These are phyloP conservation scores for Pararge aegeria DNA, from an alignment of 1,140 invertebrate genomes.

Conservation along the genomic window DNA sequence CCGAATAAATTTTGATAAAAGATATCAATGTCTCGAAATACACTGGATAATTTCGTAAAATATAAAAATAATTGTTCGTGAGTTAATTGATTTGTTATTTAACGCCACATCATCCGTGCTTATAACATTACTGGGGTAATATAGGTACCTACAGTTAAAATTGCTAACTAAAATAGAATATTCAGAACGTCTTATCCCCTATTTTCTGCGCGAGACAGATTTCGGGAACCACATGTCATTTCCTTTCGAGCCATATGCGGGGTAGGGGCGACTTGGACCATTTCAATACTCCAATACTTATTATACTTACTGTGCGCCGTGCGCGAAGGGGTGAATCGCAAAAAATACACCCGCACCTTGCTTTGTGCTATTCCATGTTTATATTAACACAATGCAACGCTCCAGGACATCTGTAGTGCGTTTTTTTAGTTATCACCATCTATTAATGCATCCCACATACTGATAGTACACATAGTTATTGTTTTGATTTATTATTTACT, in stretches of 20 bases:
- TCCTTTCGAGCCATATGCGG: slow-evolving; percentile 65
- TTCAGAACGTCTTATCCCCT: slow-evolving; percentile 40
- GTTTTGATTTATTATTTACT: too few species aligned
- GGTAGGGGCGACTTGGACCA: slow-evolving; percentile 40
- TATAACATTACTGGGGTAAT: too few species aligned
- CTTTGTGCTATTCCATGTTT: slow-evolving; percentile 22
- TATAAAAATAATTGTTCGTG: too few species aligned
- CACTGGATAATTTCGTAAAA: too few species aligned
- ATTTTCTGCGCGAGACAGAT: slow-evolving; percentile 36
- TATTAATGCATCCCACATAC: too few species aligned
- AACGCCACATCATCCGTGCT: too few species aligned
- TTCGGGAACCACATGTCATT: slow-evolving; percentile 75
- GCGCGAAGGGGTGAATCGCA: slow-evolving; percentile 54
- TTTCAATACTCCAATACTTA: slow-evolving; percentile 46
- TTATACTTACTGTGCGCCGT: slow-evolving; percentile 27
- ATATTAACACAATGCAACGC: not conserved
- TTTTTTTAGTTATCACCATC: not conserved
- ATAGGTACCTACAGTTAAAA: slow-evolving; percentile 9
- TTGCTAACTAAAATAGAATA: too few species aligned
- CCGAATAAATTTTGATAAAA: too few species aligned
- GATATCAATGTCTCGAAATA: too few species aligned
- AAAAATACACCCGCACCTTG: slow-evolving; percentile 38
- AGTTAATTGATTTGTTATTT: too few species aligned
- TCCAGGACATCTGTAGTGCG: not conserved
- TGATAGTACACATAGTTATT: too few species aligned